Conservation (phyloP, 2,888 invertebrate species). For the Acleris literana region DNA sequence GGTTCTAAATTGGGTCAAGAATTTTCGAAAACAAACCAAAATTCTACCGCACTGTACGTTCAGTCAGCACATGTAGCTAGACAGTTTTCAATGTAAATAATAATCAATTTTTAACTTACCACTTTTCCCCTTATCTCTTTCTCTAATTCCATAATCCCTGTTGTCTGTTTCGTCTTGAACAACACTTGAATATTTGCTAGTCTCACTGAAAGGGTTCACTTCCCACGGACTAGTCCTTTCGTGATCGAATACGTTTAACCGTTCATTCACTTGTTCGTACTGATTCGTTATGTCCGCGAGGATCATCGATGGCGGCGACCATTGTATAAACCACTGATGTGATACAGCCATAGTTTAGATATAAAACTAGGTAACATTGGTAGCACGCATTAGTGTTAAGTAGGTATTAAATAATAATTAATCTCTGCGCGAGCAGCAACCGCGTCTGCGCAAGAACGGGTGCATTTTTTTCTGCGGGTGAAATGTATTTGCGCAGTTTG, state of each 20-base stretch:
- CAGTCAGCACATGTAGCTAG: too few relatives aligned
- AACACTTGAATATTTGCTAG: constrained; percentile 8
- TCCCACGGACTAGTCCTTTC: constrained; percentile 40
- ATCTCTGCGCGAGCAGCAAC: constrained; percentile 46
- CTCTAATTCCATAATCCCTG: constrained; percentile 18
- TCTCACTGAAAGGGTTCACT: constrained; percentile 38
- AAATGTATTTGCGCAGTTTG: constrained; percentile 50
- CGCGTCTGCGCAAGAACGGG: constrained; percentile 59
- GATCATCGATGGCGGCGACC: constrained; percentile 68
- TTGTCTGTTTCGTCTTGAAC: constrained; percentile 4
- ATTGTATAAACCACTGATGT: constrained; percentile 80
- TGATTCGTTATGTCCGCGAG: constrained; percentile 65
- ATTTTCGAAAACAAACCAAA: too few relatives aligned
- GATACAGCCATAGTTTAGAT: constrained; percentile 68
- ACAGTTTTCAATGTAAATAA: too few relatives aligned
- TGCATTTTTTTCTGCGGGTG: constrained; percentile 55
- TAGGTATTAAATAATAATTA: neutral
- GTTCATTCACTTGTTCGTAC: constrained; percentile 59
- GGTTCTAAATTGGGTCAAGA: too few relatives aligned
- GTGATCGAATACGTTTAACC: constrained; percentile 50
- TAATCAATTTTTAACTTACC: constrained; percentile 7
- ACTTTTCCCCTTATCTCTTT: constrained; percentile 8
- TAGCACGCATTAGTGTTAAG: neutral
- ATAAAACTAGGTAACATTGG: constrained; percentile 6
- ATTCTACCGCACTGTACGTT: too few relatives aligned